A percentile compares a stretch with the other conserved stretches of the same genome.
phyloP scores from a whole-genome alignment of 2,888 invertebrate genomes.

The Arrhopalites spinosus region DNA sequence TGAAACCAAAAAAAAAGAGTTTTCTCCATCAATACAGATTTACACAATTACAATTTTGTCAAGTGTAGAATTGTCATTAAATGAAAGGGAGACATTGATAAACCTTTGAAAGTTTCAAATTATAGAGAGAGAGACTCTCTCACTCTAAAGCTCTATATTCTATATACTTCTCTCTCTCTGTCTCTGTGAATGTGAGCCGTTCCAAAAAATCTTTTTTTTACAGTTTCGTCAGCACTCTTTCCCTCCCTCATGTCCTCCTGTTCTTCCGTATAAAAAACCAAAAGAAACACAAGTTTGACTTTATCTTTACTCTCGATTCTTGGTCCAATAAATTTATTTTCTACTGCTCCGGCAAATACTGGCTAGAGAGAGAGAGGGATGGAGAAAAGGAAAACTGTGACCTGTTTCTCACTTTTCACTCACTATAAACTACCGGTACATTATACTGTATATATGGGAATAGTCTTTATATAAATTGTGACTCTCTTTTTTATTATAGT shows the following conservation, averaged over 20 bases:
- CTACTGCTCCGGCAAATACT: background rate
- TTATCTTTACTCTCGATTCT: slow-evolving; percentile 28
- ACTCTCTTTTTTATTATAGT: too few relatives aligned
- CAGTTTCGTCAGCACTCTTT: slow-evolving; percentile 34
- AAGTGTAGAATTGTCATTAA: slow-evolving; percentile 37
- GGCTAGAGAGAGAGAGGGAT: background rate
- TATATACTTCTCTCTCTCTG: background rate
- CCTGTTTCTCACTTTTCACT: background rate
- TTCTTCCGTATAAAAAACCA: slow-evolving; percentile 19
- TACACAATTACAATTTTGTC: slow-evolving; percentile 38
- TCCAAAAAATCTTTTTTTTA: slow-evolving; percentile 2
- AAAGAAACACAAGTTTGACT: slow-evolving; percentile 35
- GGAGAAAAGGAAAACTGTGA: background rate
- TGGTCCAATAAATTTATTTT: slow-evolving; percentile 33
- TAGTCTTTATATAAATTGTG: too few relatives aligned
- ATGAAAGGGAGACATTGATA: slow-evolving; percentile 37
- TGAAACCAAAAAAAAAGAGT: slow-evolving; percentile 33
- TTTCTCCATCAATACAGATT: slow-evolving; percentile 40
- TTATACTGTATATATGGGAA: too few relatives aligned
- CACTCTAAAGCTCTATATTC: background rate
- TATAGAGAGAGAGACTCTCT: background rate
- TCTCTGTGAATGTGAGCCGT: background rate
- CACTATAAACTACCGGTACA: background rate
- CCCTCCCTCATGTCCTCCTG: slow-evolving; percentile 6
- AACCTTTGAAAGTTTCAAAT: slow-evolving; percentile 30